Conservation (phyloP, 2,113 vertebrate species). For the Syngnathoides biaculeatus region DNA sequence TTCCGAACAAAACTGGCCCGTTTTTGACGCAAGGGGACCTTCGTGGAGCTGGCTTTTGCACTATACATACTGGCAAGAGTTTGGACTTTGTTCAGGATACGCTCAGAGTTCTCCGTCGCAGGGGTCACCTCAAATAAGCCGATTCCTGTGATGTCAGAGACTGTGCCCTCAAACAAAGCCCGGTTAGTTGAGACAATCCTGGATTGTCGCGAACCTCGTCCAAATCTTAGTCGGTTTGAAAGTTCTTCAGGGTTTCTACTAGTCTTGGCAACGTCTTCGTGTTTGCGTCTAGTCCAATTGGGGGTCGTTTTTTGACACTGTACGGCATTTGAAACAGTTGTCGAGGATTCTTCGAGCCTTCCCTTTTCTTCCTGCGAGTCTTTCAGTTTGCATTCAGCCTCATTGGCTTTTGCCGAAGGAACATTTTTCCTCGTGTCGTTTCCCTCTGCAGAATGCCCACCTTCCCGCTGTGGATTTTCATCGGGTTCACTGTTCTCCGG, state of each 20-base stretch:
- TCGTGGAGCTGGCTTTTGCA: conserved; percentile 76
- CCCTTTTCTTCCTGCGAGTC: neutral
- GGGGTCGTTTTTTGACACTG: neutral
- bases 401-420: neutral
- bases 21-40: conserved; percentile 71
- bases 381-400: neutral
- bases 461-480: neutral
- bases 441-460: neutral
- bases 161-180: conserved; percentile 50
- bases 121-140: conserved; percentile 64
- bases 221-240: conserved; percentile 56
- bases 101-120: conserved; percentile 72
- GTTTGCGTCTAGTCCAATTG: conserved; percentile 12
- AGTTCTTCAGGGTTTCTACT: conserved; percentile 28
- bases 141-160: conserved; percentile 53
- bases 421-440: neutral
- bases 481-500: neutral
- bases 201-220: conserved; percentile 56
- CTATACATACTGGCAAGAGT: conserved; percentile 84
- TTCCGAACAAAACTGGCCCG: conserved; percentile 16
- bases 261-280: conserved; percentile 5
- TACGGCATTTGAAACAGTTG: neutral
- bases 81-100: conserved; percentile 84
- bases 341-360: neutral
- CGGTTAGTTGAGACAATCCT: conserved; percentile 40